Conservation (phyloP, 2,113 vertebrate species). For the Perca schrenkii region DNA sequence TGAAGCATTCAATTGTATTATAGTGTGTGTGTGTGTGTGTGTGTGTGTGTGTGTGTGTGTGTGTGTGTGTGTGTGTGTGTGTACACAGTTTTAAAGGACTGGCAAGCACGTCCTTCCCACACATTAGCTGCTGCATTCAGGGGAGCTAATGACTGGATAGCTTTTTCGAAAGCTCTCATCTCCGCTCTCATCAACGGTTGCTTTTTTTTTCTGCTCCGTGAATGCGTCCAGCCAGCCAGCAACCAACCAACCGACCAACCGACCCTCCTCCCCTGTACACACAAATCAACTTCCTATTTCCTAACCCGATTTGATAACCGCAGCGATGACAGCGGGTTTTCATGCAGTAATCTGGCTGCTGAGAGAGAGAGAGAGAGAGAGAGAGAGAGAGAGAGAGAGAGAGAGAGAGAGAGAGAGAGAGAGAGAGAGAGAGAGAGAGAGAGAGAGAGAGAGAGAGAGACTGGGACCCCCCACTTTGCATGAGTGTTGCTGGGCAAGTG, state of each 20-base stretch:
- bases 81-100: constrained; percentile 26
- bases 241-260: not conserved
- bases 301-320: constrained; percentile 11
- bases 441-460: too few relatives aligned
- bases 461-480: constrained; percentile 62
- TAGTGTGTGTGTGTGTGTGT: too few relatives aligned
- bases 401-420: too few relatives aligned
- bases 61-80: too few relatives aligned
- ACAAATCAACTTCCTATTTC: constrained; percentile 25
- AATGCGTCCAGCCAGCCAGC: constrained; percentile 7
- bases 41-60: constrained; percentile 18
- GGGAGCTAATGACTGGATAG: constrained; percentile 25
- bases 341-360: constrained; percentile 4
- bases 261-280: not conserved
- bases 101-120: constrained; percentile 66
- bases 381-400: too few relatives aligned
- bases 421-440: too few relatives aligned
- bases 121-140: constrained; percentile 62
- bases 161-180: constrained; percentile 34
- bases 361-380: not conserved
- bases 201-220: constrained; percentile 6
- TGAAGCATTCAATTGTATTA: constrained; percentile 23
- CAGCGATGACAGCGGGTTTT: constrained; percentile 29
- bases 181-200: constrained; percentile 24
- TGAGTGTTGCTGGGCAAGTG: constrained; percentile 71